These are phyloP conservation scores for Xerus rutilus DNA, from an alignment of 2,797 vertebrate species.

Conservation along the genomic window DNA sequence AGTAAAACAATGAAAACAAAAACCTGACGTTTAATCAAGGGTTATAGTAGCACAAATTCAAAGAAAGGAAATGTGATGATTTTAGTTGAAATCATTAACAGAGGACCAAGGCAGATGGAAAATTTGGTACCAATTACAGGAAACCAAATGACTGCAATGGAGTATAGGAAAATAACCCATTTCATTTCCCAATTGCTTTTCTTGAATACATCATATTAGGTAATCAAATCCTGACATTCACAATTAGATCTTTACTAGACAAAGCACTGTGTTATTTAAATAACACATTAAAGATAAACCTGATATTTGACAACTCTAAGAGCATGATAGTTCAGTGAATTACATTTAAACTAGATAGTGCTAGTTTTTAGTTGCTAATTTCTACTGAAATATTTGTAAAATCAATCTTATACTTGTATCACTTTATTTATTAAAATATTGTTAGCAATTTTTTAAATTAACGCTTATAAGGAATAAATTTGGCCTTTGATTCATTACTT, in stretches of 20 bases:
- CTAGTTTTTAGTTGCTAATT: constrained; percentile 16
- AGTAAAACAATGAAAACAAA: constrained; percentile 88
- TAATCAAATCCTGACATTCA: constrained; percentile 61
- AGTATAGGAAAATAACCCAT: constrained; percentile 73
- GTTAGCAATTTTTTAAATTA: constrained; percentile 14
- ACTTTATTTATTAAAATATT: constrained; percentile 18
- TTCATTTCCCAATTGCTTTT: constrained; percentile 64
- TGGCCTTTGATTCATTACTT: constrained; percentile 21
- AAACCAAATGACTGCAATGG: constrained; percentile 82
- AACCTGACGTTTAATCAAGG: constrained; percentile 87
- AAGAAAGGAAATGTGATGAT: constrained; percentile 55
- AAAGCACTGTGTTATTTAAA: constrained; percentile 30
- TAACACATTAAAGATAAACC: constrained; percentile 25
- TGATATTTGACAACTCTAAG: constrained; percentile 23
- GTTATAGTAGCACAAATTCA: constrained; percentile 81
- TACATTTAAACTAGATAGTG: background rate
- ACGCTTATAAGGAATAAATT: constrained; percentile 9
- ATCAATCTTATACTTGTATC: background rate
- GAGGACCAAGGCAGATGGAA: constrained; percentile 85
- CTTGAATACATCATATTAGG: constrained; percentile 71
- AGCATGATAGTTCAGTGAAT: background rate
- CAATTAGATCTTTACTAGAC: constrained; percentile 75
- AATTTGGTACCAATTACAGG: constrained; percentile 79
- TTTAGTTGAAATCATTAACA: constrained; percentile 84
- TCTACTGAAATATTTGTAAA: constrained; percentile 34